These are phyloP conservation scores for Rhynchophorus ferrugineus DNA, from an alignment of 1,140 invertebrate species.

Conservation along the genomic window DNA sequence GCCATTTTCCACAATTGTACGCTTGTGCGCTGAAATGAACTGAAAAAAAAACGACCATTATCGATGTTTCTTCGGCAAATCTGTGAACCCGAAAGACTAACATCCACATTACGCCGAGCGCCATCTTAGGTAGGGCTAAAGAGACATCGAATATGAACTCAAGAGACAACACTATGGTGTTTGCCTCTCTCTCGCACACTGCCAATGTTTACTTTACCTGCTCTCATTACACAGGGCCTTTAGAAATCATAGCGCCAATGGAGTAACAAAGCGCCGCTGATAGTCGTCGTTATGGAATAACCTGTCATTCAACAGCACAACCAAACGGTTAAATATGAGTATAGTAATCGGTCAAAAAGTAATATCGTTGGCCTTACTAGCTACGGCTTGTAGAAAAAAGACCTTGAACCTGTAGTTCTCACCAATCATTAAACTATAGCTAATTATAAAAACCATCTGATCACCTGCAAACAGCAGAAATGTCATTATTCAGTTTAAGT, in stretches of 20 bases:
- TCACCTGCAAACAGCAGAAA: constrained; percentile 17
- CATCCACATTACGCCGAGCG: neutral
- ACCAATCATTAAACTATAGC: constrained; percentile 9
- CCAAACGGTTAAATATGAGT: constrained; percentile 22
- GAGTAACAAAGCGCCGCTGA: constrained; percentile 14
- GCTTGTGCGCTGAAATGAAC: no score
- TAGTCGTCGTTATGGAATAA: constrained; percentile 13
- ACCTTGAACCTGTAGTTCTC: constrained; percentile 18
- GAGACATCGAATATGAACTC: no score
- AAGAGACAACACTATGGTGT: neutral
- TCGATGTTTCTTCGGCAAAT: no score
- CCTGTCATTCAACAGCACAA: constrained; percentile 22
- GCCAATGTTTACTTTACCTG: constrained; percentile 21
- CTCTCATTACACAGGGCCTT: constrained; percentile 18
- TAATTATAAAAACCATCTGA: constrained; percentile 11
- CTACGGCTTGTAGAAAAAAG: constrained; percentile 10
- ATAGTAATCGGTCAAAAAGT: constrained; percentile 15
- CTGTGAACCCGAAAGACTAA: no score
- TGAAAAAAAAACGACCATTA: no score
- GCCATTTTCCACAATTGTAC: no score
- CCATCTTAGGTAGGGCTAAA: neutral
- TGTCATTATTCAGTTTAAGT: neutral
- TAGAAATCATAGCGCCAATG: constrained; percentile 17
- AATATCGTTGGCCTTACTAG: constrained; percentile 10
- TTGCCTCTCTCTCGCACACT: constrained; percentile 18